Evolutionary conservation across 2,113 vertebrate genomes (phyloP).

Genomic region (Isurus oxyrinchus): DNA sequence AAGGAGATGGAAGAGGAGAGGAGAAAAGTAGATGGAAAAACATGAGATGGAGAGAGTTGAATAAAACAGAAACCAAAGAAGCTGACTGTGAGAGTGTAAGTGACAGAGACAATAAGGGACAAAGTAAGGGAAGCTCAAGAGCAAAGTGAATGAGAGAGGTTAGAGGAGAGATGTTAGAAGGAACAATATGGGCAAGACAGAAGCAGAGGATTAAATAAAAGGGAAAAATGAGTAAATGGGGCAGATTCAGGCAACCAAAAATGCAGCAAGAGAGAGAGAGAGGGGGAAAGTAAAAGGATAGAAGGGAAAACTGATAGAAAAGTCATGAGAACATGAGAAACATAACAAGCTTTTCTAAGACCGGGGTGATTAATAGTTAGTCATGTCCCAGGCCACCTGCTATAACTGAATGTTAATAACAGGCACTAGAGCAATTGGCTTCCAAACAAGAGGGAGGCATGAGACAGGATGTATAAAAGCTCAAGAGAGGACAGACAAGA

Average conservation of each 20-base stretch:
- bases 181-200: constrained; percentile 18
- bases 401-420: not conserved
- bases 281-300: not conserved
- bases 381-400: not conserved
- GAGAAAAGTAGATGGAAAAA: not conserved
- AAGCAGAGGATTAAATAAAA: not conserved
- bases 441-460: not conserved
- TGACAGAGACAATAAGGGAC: not conserved
- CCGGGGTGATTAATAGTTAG: not conserved
- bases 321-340: not conserved
- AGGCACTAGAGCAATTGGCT: not conserved
- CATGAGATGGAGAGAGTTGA: constrained; percentile 31
- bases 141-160: not conserved
- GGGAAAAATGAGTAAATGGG: not conserved
- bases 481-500: not conserved
- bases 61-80: constrained; percentile 40
- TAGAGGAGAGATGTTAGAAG: constrained; percentile 41
- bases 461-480: not conserved
- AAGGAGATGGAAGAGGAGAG: not conserved
- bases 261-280: not conserved
- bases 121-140: not conserved
- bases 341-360: not conserved
- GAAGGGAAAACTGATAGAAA: not conserved
- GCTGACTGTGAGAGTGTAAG: not conserved
- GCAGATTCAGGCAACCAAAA: not conserved